Conservation (phyloP, 2,113 vertebrate species). For the Fukomys damarensis region DNA sequence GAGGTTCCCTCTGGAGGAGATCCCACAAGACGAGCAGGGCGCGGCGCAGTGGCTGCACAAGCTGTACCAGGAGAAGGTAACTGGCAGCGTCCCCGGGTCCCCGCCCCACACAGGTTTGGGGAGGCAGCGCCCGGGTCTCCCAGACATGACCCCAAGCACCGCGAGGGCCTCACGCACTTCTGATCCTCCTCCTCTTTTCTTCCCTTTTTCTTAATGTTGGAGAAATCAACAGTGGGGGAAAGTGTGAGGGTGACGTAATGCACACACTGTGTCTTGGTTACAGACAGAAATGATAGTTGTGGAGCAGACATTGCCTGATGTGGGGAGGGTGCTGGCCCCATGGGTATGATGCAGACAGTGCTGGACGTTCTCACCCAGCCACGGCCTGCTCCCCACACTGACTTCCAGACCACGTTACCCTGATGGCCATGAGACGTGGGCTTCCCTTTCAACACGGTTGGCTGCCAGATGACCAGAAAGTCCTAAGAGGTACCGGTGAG, state of each 20-base stretch:
- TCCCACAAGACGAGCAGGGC: constrained; percentile 94
- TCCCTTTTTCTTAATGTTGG: not conserved
- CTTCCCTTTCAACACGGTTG: not conserved
- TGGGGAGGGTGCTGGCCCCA: not conserved
- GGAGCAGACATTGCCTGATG: not conserved
- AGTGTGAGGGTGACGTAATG: rapidly evolving
- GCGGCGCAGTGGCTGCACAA: constrained; percentile 97
- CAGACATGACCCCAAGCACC: not conserved
- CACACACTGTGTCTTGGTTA: not conserved
- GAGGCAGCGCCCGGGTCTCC: rapidly evolving
- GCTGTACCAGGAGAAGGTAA: constrained; percentile 98
- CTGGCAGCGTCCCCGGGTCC: rapidly evolving
- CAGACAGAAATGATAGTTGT: not conserved
- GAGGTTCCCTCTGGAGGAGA: constrained; percentile 95
- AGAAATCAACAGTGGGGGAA: not conserved
- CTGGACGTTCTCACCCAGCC: rapidly evolving
- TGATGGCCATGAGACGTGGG: rapidly evolving
- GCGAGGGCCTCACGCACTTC: not conserved
- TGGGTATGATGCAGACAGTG: rapidly evolving
- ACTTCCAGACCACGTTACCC: no score
- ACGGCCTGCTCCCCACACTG: no score
- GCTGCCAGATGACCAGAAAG: not conserved
- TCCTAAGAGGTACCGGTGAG: not conserved
- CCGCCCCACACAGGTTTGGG: no score
- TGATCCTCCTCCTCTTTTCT: rapidly evolving